Percentiles rank a stretch among this genome's conserved stretches.
These are phyloP conservation scores for Lasiurus borealis DNA, from an alignment of 2,113 vertebrate genomes.

Conservation along the genomic window DNA sequence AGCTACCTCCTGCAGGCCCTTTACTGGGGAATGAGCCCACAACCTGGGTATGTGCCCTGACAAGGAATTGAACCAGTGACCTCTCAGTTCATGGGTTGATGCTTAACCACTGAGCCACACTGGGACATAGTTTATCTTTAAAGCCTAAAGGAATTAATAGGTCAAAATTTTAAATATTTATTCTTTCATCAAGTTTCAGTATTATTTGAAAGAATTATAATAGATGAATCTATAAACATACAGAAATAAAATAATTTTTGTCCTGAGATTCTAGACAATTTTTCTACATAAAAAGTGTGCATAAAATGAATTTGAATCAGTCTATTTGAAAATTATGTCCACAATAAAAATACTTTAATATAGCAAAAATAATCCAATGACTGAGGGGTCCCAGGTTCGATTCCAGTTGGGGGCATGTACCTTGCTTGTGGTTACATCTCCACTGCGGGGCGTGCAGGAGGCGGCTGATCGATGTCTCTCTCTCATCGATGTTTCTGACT, in stretches of 20 bases:
- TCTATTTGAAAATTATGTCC: slow-evolving; percentile 12
- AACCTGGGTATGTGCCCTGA: too few species aligned
- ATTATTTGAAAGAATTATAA: neutral
- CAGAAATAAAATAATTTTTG: slow-evolving; percentile 29
- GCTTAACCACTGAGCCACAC: too few species aligned
- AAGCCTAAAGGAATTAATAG: neutral
- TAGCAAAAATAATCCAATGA: neutral
- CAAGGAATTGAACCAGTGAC: too few species aligned
- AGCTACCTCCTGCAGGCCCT: too few species aligned
- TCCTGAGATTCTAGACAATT: neutral
- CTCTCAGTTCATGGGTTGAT: too few species aligned
- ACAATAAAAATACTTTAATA: slow-evolving; percentile 36
- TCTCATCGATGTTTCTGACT: too few species aligned
- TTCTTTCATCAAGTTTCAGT: slow-evolving; percentile 4
- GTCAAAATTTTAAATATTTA: neutral
- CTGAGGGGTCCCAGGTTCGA: too few species aligned
- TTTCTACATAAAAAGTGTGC: neutral
- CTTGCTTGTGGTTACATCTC: too few species aligned
- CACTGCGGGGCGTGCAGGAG: too few species aligned
- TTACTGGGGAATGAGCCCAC: too few species aligned
- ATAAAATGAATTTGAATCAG: slow-evolving; percentile 8
- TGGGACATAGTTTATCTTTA: neutral
- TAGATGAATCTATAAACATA: neutral
- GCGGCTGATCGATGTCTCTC: too few species aligned
- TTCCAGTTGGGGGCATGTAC: too few species aligned